phyloP scores from a whole-genome alignment of 1,140 invertebrate species.

The Ptiloglossa arizonensis region DNA sequence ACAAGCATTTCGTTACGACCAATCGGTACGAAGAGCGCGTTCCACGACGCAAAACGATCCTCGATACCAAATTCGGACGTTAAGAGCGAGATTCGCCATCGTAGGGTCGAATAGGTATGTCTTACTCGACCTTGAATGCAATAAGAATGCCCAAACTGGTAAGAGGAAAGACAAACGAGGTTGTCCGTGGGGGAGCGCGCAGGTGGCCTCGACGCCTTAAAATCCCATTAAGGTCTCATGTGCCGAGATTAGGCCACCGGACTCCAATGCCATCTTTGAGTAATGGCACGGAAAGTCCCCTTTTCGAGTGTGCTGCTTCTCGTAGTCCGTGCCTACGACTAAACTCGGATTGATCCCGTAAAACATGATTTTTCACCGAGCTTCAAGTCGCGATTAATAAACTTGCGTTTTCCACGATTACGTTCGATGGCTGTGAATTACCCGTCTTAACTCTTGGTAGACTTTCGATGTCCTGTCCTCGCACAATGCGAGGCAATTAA shows the following conservation, averaged over 20 bases:
- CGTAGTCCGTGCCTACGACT: background rate
- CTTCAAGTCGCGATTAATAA: background rate
- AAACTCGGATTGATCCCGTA: slow-evolving; percentile 10
- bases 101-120: slow-evolving; percentile 42
- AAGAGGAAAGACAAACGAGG: slow-evolving; percentile 78
- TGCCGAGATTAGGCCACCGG: slow-evolving; percentile 80
- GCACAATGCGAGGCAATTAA: too few relatives aligned
- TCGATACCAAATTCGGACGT: slow-evolving; percentile 44
- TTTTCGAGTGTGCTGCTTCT: slow-evolving; percentile 63
- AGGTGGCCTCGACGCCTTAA: slow-evolving; percentile 81
- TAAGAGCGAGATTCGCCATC: slow-evolving; percentile 29
- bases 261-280: slow-evolving; percentile 79
- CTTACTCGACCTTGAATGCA: slow-evolving; percentile 52
- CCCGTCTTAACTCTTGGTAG: too few relatives aligned
- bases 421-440: background rate
- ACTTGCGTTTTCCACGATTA: background rate
- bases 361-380: slow-evolving; percentile 22
- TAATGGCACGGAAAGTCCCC: slow-evolving; percentile 76
- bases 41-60: background rate
- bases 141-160: slow-evolving; percentile 66
- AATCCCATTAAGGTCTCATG: slow-evolving; percentile 82
- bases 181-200: slow-evolving; percentile 72
- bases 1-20: slow-evolving; percentile 1
- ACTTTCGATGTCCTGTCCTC: too few relatives aligned
- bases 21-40: slow-evolving; percentile 4